Percentiles rank a stretch among this genome's conserved stretches.
Conservation (phyloP, 2,888 invertebrate genomes). For the Rhagonycha lutea region DNA sequence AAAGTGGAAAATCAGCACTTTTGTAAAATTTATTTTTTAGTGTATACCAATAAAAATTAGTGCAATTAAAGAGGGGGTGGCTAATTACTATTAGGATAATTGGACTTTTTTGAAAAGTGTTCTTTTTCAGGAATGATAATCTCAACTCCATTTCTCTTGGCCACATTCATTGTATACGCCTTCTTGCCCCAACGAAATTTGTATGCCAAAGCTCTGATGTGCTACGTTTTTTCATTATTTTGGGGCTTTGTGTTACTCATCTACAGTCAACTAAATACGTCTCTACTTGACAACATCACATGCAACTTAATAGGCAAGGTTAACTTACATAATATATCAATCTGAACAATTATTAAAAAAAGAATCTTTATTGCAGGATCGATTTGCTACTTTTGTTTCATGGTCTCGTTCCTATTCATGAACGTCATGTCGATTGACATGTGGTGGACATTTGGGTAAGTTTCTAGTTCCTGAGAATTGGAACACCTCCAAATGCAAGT, state of each 20-base stretch:
- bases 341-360: background rate
- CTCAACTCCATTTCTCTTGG: background rate
- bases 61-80: too few species aligned
- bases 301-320: background rate
- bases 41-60: too few species aligned
- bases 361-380: background rate
- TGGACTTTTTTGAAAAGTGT: too few species aligned
- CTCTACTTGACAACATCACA: background rate
- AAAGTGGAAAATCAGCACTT: too few species aligned
- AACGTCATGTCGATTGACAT: background rate
- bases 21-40: too few species aligned
- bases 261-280: background rate
- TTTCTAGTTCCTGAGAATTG: too few species aligned
- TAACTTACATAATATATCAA: background rate
- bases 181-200: background rate
- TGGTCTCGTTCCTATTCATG: background rate
- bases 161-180: background rate
- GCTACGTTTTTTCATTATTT: background rate
- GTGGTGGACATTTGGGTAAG: background rate
- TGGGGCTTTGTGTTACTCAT: background rate
- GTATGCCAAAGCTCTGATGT: background rate
- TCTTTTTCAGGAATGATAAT: background rate
- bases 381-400: background rate
- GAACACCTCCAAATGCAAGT: background rate
- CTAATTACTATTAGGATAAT: too few species aligned